A percentile compares a stretch with the other conserved stretches of the same genome.
Evolutionary conservation across 2,888 invertebrate genomes (phyloP).

Genomic region (Agriopis marginaria): DNA sequence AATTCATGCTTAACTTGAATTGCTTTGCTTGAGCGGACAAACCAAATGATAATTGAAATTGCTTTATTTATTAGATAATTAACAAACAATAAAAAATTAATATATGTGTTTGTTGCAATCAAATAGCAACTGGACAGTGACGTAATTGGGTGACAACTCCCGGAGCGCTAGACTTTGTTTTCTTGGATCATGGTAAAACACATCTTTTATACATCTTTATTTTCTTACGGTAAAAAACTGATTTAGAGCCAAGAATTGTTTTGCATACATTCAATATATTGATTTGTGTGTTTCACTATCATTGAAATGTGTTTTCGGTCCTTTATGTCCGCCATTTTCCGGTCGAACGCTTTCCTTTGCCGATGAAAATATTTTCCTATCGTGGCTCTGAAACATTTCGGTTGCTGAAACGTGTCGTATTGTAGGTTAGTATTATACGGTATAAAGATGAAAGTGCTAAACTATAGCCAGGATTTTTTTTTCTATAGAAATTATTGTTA

Average conservation of each 20-base stretch:
- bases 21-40: no score
- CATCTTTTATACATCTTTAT: background rate
- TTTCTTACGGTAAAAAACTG: background rate
- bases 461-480: no score
- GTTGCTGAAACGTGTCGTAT: background rate
- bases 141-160: no score
- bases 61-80: no score
- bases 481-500: no score
- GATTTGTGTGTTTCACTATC: constrained; percentile 17
- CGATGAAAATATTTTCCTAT: constrained; percentile 46
- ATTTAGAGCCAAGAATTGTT: background rate
- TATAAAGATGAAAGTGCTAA: no score
- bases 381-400: constrained; percentile 19
- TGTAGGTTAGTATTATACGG: background rate
- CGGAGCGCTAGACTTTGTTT: no score
- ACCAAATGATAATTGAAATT: no score
- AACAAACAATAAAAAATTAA: no score
- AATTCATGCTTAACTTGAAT: no score
- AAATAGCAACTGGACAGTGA: no score
- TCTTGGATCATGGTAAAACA: background rate
- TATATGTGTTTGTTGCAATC: no score
- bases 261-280: background rate
- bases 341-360: constrained; percentile 49
- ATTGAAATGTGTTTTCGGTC: constrained; percentile 30
- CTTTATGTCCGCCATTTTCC: constrained; percentile 53